Conservation (phyloP, 2,888 invertebrate genomes). For the Tachina grossa region DNA sequence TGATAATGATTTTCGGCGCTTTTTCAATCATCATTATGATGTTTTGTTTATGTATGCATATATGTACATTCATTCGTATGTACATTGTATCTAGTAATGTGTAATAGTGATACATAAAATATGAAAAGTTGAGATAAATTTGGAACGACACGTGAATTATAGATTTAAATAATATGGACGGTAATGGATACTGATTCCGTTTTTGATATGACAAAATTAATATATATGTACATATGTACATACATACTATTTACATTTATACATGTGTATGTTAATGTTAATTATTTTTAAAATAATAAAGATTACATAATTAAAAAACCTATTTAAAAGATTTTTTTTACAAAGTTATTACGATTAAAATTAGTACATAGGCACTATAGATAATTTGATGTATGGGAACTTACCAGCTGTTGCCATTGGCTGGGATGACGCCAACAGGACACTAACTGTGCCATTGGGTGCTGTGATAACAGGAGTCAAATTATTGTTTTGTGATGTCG, state of each 20-base stretch:
- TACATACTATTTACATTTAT: no score
- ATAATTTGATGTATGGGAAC: constrained; percentile 6
- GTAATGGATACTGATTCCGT: neutral
- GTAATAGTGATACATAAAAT: constrained; percentile 23
- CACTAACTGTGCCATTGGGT: constrained; percentile 67
- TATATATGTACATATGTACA: no score
- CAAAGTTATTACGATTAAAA: neutral
- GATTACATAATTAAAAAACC: constrained; percentile 54
- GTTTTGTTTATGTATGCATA: constrained; percentile 27
- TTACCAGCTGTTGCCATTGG: constrained; percentile 62
- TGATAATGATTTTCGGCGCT: constrained; percentile 49
- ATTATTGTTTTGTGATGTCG: constrained; percentile 52
- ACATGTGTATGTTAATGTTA: no score
- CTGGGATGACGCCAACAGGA: constrained; percentile 51
- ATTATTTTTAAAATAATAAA: neutral
- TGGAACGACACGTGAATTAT: constrained; percentile 55
- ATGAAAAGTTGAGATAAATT: constrained; percentile 40
- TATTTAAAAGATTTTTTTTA: neutral
- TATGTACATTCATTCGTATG: constrained; percentile 3
- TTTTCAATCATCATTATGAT: constrained; percentile 61
- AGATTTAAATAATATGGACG: constrained; percentile 20
- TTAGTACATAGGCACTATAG: neutral
- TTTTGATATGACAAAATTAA: neutral
- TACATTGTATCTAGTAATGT: constrained; percentile 23
- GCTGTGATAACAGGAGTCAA: constrained; percentile 49